Conservation (phyloP, 2,113 vertebrate genomes). For the Cochlearius cochlearius region DNA sequence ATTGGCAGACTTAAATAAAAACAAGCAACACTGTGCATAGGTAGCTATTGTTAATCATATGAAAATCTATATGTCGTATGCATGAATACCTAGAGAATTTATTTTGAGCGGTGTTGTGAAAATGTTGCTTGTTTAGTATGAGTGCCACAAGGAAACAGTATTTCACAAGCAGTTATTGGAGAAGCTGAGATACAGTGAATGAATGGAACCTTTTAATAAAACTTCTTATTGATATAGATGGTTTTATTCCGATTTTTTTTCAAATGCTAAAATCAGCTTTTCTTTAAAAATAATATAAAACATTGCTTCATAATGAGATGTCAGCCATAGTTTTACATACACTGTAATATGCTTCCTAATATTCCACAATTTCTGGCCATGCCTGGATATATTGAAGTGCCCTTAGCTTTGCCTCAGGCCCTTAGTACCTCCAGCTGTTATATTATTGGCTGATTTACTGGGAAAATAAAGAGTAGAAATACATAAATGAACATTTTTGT, state of each 20-base stretch:
- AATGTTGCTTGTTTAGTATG: background rate
- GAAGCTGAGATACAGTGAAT: background rate
- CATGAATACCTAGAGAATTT: constrained; percentile 30
- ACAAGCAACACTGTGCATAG: background rate
- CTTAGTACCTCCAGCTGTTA: constrained; percentile 71
- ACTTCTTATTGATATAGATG: background rate
- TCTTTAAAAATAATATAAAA: constrained; percentile 29
- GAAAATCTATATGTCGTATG: constrained; percentile 24
- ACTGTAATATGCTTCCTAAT: constrained; percentile 17
- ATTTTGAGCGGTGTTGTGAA: constrained; percentile 8
- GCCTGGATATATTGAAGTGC: constrained; percentile 59
- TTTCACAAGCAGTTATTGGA: constrained; percentile 19
- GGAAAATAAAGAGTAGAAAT: constrained; percentile 71
- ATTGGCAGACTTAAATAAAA: background rate
- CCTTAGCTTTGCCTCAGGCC: constrained; percentile 74
- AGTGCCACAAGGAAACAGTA: background rate
- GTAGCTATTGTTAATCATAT: background rate
- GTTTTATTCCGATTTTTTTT: background rate
- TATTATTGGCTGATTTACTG: constrained; percentile 74
- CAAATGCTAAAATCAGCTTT: background rate
- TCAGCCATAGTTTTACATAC: constrained; percentile 36
- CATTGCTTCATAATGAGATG: constrained; percentile 40
- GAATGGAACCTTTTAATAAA: background rate
- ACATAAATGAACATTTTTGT: constrained; percentile 72
- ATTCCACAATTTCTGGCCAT: constrained; percentile 38